These are phyloP conservation scores for Atherinomorus stipes DNA, from an alignment of 2,113 vertebrate genomes.

Conservation along the genomic window DNA sequence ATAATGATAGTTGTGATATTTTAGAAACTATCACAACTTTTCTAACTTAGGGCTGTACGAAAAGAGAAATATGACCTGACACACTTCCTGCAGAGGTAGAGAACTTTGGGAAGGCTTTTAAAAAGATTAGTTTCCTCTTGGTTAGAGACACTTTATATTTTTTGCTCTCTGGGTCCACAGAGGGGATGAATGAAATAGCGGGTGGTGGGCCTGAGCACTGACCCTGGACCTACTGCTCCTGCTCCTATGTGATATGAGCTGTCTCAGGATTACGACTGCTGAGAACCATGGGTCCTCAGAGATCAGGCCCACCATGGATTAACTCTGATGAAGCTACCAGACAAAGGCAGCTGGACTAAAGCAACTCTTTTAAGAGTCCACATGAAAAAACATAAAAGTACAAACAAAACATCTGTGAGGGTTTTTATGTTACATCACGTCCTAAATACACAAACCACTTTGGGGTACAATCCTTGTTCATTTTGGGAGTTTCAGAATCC, in stretches of 20 bases:
- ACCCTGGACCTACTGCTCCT: slow-evolving; percentile 48
- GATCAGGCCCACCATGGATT: slow-evolving; percentile 47
- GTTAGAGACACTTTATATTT: slow-evolving; percentile 28
- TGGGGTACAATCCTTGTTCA: slow-evolving; percentile 5
- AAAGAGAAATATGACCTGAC: not conserved
- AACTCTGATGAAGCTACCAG: slow-evolving; percentile 53
- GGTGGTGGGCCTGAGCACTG: slow-evolving; percentile 4
- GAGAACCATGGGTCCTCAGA: slow-evolving; percentile 28
- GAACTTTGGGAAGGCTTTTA: slow-evolving; percentile 2
- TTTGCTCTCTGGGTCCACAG: slow-evolving; percentile 1
- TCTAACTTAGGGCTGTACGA: not conserved
- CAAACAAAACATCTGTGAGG: slow-evolving; percentile 2
- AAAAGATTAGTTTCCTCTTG: slow-evolving; percentile 11
- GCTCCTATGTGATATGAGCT: slow-evolving; percentile 63
- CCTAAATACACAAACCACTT: slow-evolving; percentile 33
- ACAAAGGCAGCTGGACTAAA: slow-evolving; percentile 17
- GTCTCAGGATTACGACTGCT: slow-evolving; percentile 34
- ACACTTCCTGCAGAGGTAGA: not conserved
- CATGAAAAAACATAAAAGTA: not conserved
- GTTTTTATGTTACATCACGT: slow-evolving; percentile 38
- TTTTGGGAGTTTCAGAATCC: slow-evolving; percentile 44
- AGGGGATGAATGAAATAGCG: slow-evolving; percentile 29
- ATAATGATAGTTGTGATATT: too few species aligned
- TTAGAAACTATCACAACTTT: not conserved
- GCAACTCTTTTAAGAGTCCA: slow-evolving; percentile 12